These are phyloP conservation scores for Malthinus seriepunctatus DNA, from an alignment of 2,888 invertebrate genomes.

Conservation along the genomic window DNA sequence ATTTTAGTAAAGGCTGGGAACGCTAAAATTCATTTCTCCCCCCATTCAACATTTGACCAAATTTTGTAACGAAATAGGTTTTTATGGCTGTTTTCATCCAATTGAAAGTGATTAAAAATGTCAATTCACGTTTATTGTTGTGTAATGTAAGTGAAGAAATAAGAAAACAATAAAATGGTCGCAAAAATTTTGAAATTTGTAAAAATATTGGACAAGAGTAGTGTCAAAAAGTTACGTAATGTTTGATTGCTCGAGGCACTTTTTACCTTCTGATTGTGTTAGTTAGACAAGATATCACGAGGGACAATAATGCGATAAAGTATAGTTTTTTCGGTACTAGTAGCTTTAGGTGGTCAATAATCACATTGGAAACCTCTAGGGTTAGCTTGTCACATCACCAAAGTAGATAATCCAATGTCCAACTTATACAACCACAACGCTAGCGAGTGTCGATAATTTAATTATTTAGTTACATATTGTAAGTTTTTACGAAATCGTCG, in stretches of 20 bases:
- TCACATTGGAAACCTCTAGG: constrained; percentile 48
- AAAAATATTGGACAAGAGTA: constrained; percentile 15
- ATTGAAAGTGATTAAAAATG: too few relatives aligned
- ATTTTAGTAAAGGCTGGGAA: too few relatives aligned
- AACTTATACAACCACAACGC: constrained; percentile 16
- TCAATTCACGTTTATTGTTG: too few relatives aligned
- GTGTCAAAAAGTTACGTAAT: constrained; percentile 24
- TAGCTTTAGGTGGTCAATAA: constrained; percentile 51
- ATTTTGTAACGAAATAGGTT: too few relatives aligned
- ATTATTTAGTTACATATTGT: constrained; percentile 22
- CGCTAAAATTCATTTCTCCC: too few relatives aligned
- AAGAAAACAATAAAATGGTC: too few relatives aligned
- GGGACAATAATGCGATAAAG: constrained; percentile 40
- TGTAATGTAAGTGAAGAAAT: too few relatives aligned
- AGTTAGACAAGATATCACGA: constrained; percentile 35
- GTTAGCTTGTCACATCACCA: constrained; percentile 46
- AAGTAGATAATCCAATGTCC: constrained; percentile 37
- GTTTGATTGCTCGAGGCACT: constrained; percentile 31
- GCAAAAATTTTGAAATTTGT: constrained; percentile 12
- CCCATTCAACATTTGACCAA: too few relatives aligned
- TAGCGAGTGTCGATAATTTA: constrained; percentile 13
- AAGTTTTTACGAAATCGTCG: constrained; percentile 12
- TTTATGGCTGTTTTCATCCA: too few relatives aligned
- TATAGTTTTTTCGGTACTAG: constrained; percentile 33
- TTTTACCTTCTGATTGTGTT: constrained; percentile 39